Evolutionary conservation across 37 sponge, comb jelly and placozoan genomes (phyloP), one percentile per base, ranked within the genome.

Genomic region (Haliclona indistincta): DNA sequence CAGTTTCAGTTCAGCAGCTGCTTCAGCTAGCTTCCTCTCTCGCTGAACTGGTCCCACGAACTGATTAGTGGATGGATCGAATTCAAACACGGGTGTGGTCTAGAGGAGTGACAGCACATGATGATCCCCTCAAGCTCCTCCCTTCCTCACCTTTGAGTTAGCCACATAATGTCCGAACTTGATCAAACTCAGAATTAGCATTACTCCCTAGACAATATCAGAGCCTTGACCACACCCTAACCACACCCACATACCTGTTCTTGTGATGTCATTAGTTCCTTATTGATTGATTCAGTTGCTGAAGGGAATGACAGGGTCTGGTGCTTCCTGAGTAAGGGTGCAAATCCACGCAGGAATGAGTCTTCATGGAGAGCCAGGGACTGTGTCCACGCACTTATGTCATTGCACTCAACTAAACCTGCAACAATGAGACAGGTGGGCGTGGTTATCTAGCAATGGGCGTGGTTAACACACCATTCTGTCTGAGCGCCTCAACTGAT

Each of bases 111-210:
- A 68, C n/a, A 76, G 56, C 22, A 38, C 1, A 66, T 17, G 20
- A 65, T 77, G 54, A 29, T 5, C 37, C 3, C 0, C 45, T 32
- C 61, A 38, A 28, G 38, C 17, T 38, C 20, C 54, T 39, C 76
- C 19, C 3, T 19, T 64, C 47, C 73, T 71, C 36, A 95, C 88
- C 70, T 84, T 84, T 0, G 75, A 23, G 64, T 76, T 73, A 34
- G 92, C 85, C 23, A 95, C 43, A 68, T 74, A 87, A 35, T 76
- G 89, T 2, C 96, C 96, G 77, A 95, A 91, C 43, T 54, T 83
- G 13, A 79, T 88, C 54, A 95, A 43, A 28, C 45, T 63, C 8
- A 60, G 63, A 15, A 91, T 47, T 80, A 89, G 83, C 22, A 38
- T 62, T 20, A 74, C 40, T 39, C 65, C 67, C 95, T 94, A 39